A percentile compares a stretch with the other conserved stretches of the same genome.
Conservation (phyloP, 2,113 vertebrate species). For the Callithrix jacchus region DNA sequence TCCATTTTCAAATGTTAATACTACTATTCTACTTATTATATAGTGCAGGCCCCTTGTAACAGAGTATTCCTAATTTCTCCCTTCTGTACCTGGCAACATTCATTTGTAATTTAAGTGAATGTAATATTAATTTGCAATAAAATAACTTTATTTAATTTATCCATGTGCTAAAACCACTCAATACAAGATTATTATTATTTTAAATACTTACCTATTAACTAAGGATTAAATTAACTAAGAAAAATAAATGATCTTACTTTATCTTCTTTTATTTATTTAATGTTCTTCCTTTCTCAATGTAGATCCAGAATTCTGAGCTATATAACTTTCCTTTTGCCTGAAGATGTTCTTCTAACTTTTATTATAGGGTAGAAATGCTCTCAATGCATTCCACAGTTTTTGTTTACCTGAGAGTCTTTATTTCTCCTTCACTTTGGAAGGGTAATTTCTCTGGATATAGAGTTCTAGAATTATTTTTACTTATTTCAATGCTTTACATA, state of each 20-base stretch:
- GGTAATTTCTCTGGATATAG: background rate
- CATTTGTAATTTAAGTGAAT: background rate
- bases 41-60: background rate
- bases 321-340: background rate
- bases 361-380: background rate
- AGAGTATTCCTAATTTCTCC: background rate
- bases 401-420: background rate
- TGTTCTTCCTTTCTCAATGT: background rate
- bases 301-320: background rate
- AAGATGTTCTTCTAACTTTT: background rate
- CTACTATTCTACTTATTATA: background rate
- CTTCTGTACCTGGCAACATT: background rate
- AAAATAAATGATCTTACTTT: background rate
- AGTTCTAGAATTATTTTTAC: background rate
- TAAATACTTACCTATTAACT: slow-evolving; percentile 3
- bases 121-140: background rate
- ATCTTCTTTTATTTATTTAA: background rate
- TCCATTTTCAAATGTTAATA: background rate
- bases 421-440: background rate
- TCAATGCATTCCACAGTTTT: background rate
- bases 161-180: background rate
- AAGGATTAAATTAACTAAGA: background rate
- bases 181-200: background rate
- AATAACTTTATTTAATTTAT: background rate
- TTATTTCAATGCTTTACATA: background rate